Evolutionary conservation across 2,113 vertebrate genomes (phyloP).

Genomic region (Chionodraco myersi): DNA sequence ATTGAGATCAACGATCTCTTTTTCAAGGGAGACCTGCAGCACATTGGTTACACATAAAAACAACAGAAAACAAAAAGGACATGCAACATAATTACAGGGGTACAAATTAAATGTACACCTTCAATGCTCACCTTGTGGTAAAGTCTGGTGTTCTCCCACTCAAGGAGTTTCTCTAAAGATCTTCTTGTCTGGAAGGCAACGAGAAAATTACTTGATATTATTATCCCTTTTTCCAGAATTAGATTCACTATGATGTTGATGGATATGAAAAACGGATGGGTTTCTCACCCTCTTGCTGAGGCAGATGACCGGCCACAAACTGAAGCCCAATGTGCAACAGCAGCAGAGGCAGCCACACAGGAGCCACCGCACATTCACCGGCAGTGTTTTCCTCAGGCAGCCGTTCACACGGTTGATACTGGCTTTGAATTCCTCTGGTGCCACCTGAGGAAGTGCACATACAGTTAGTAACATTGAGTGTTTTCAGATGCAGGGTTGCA

Average conservation of each 20-base stretch:
- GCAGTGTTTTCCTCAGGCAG: conserved; percentile 97
- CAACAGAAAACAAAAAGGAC: too few relatives aligned
- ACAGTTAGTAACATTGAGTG: background rate
- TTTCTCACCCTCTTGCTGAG: conserved; percentile 97
- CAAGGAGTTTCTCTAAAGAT: conserved; percentile 99
- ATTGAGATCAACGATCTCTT: too few relatives aligned
- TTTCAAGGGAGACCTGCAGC: too few relatives aligned
- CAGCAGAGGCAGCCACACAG: conserved; percentile 99
- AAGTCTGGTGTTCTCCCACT: conserved; percentile 99
- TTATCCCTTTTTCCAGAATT: background rate
- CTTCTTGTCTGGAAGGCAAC: conserved; percentile 91
- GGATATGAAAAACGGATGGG: background rate
- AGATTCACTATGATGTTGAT: background rate
- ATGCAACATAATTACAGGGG: too few relatives aligned
- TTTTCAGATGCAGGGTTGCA: too few relatives aligned
- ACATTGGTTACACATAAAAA: too few relatives aligned
- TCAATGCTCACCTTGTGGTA: conserved; percentile 96
- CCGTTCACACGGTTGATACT: conserved; percentile 97
- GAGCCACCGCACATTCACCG: conserved; percentile 97
- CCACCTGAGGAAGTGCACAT: conserved; percentile 85
- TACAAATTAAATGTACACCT: conserved; percentile 26
- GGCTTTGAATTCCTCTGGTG: conserved; percentile 98
- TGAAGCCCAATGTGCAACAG: conserved; percentile 98
- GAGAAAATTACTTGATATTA: background rate
- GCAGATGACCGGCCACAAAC: conserved; percentile 99